Conservation (phyloP, 2,888 invertebrate genomes). For the Tricholauxania praeusta region DNA sequence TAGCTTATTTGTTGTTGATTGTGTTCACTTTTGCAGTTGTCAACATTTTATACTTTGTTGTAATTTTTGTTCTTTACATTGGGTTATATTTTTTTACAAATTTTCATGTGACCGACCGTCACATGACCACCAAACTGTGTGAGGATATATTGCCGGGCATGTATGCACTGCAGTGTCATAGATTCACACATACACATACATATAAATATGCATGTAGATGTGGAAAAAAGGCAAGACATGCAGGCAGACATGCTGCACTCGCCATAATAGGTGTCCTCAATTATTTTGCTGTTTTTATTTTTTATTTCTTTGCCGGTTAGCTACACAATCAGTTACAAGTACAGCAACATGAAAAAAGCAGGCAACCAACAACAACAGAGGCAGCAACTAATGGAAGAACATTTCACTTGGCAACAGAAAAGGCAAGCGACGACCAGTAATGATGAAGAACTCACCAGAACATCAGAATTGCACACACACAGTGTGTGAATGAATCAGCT, state of each 20-base stretch:
- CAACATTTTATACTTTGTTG: too few species aligned
- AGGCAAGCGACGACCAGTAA: not conserved
- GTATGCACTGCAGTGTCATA: too few species aligned
- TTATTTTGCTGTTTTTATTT: slow-evolving; percentile 1
- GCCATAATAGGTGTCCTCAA: slow-evolving; percentile 20
- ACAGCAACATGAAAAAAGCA: not conserved
- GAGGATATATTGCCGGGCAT: too few species aligned
- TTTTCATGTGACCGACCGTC: too few species aligned
- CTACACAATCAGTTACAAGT: slow-evolving; percentile 8
- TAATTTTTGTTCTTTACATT: too few species aligned
- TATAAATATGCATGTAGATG: too few species aligned
- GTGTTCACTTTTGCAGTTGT: too few species aligned
- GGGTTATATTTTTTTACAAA: too few species aligned
- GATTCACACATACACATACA: too few species aligned
- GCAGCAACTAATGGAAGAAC: slow-evolving; percentile 24
- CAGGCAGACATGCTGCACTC: slow-evolving; percentile 19
- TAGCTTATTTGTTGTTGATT: too few species aligned
- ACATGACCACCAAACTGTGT: too few species aligned
- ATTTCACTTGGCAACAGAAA: slow-evolving; percentile 29
- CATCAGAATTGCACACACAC: not conserved
- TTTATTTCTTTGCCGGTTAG: not conserved
- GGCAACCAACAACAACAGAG: not conserved
- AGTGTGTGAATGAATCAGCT: not conserved
- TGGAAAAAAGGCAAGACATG: not conserved
- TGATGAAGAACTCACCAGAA: not conserved